Evolutionary conservation across 2,797 vertebrate species (phyloP), one percentile per base, ranked within the genome.

Genomic region (Nyctibius grandis): DNA sequence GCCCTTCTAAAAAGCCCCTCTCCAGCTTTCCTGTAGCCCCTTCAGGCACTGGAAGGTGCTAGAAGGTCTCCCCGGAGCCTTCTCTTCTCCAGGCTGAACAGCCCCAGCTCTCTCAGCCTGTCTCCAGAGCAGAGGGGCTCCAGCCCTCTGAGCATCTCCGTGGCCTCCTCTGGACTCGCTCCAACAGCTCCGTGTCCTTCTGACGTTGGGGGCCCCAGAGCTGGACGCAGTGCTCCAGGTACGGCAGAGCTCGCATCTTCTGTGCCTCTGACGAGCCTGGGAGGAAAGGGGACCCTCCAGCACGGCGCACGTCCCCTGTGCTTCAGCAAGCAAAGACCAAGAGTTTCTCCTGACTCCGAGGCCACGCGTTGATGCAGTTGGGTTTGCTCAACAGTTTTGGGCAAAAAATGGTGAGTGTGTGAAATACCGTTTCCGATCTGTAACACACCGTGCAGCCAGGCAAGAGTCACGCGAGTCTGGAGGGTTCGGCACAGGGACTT

Each of bases 321-420:
- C 82, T 59, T 5, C 72, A 5, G n/a, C 0, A 0, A 45, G 47
- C 44, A 31, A 9, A 15, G 5, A 7, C 33, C 44, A 5, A 1
- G 26, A 12, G 47, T 2, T 61, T 9, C 51, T 73, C 21, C 63
- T 0, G 2, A 13, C 34, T 18, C 25, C 0, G 21, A 59, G 67
- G 51, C 56, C 54, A 9, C 4, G 0, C 2, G 0, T 3, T 0
- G 1, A 11, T 3, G 67, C 8, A 1, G 2, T 10, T 5, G 3
- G 25, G 28, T 60, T 14, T 38, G 34, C 11, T 25, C 5, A 0
- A 17, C 34, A 1, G 6, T 47, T 34, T 31, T 1, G 79, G 76
- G 76, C 10, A 25, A 25, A 51, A 72, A 44, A 6, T 0, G 15
- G 20, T 0, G 10, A 53, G 11, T 23, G 33, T 72, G 67, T 34